Percentiles rank a stretch among this genome's conserved stretches.
phyloP scores from a whole-genome alignment of 2,113 vertebrate species.

The Channa maculata region DNA sequence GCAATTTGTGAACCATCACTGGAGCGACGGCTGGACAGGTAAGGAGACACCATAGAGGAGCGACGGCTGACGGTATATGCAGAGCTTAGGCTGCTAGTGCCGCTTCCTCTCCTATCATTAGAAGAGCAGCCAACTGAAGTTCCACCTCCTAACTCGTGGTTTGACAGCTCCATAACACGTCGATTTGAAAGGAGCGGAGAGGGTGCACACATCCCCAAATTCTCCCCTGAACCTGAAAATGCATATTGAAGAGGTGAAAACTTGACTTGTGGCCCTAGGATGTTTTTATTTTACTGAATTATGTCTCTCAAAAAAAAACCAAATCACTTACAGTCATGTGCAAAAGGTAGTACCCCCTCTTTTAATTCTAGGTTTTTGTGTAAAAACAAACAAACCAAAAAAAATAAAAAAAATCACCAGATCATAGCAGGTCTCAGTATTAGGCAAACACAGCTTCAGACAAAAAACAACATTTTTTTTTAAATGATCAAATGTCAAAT shows the following conservation, averaged over 20 bases:
- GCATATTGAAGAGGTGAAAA: conserved; percentile 10
- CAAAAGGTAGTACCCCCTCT: no score
- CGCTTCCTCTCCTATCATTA: conserved; percentile 90
- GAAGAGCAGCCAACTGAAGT: conserved; percentile 60
- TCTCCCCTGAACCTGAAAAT: conserved; percentile 81
- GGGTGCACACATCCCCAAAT: conserved; percentile 78
- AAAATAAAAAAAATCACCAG: no score
- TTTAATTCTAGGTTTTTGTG: no score
- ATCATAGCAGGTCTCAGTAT: no score
- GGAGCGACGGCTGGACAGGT: conserved; percentile 85
- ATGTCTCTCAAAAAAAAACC: no score
- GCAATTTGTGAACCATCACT: conserved; percentile 84
- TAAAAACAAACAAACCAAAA: no score
- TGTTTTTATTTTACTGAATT: no score
- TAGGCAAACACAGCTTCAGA: no score
- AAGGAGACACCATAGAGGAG: conserved; percentile 91
- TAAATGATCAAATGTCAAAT: no score
- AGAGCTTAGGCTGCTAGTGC: conserved; percentile 93
- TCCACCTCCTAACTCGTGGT: conserved; percentile 72
- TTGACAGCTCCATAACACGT: conserved; percentile 85
- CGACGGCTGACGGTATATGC: conserved; percentile 95
- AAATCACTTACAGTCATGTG: no score
- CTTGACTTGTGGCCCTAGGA: neutral
- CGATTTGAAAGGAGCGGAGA: conserved; percentile 83
- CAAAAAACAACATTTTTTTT: no score